Base-by-base conservation (phyloP, 2,113 vertebrate species). In the Ancistrus triradiatus region DNA sequence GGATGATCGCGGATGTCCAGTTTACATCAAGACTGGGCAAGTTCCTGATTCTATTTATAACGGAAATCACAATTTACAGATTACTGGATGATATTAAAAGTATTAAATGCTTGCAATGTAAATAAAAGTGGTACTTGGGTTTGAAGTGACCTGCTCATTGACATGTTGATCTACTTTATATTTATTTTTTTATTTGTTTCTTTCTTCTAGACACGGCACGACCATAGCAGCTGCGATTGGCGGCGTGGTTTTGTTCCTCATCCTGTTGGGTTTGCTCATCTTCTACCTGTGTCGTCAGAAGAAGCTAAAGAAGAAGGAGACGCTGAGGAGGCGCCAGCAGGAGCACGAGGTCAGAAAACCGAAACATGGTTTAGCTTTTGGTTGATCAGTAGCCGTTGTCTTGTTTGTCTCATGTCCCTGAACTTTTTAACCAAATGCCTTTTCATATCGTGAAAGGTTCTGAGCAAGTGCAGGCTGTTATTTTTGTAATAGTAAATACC, bases 11-110 rank as follows among this genome's bases (percentile, higher is more conserved):
- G 93, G 94, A 22, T 98, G 95, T 60, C 95, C 94, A 0, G 60
- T 95, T 1, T 88, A 91, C 47, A 89, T 88, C 78, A 93, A 91
- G 79, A 84, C 91, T 2, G 93, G 93, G 94, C 96, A 83, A 81
- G 81, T 8, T 14, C 2, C 18, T 37, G n/a, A 40, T 8, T n/a
- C n/a, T n/a, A n/a, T n/a, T n/a, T n/a, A n/a, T n/a, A n/a, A n/a
- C n/a, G n/a, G n/a, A n/a, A n/a, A n/a, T n/a, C n/a, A n/a, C n/a
- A n/a, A n/a, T n/a, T n/a, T n/a, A n/a, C n/a, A n/a, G n/a, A n/a
- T n/a, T n/a, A n/a, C n/a, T n/a, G n/a, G n/a, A n/a, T n/a, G n/a
- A n/a, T n/a, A n/a, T n/a, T n/a, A n/a, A n/a, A n/a, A n/a, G n/a
- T n/a, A n/a, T n/a, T n/a, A n/a, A n/a, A n/a, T n/a, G n/a, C n/a